Evolutionary conservation across 1,140 invertebrate genomes (phyloP).

Genomic region (Babylonia areolata): DNA sequence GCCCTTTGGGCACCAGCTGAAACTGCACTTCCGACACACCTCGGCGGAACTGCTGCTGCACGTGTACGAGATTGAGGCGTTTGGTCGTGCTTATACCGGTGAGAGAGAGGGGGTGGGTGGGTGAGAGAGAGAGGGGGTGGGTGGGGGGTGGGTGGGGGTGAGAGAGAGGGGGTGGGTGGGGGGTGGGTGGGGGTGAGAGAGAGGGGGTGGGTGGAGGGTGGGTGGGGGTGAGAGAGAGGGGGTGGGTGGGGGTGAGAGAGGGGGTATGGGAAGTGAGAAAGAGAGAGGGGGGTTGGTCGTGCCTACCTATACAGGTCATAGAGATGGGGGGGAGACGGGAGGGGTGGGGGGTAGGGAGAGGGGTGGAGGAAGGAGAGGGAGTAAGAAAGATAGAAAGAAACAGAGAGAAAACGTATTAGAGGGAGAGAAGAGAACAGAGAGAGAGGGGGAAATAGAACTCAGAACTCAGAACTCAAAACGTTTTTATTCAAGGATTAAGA

Average conservation of each 20-base stretch:
- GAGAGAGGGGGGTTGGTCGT: not conserved
- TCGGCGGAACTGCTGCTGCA: not conserved
- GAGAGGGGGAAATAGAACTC: too few relatives aligned
- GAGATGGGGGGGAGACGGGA: not conserved
- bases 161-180: not conserved
- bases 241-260: too few relatives aligned
- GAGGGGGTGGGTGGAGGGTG: not conserved
- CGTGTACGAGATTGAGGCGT: not conserved
- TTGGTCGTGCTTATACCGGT: not conserved
- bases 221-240: not conserved
- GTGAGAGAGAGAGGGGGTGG: not conserved
- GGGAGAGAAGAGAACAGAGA: too few relatives aligned
- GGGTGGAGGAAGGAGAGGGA: not conserved
- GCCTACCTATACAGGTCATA: too few relatives aligned
- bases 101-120: not conserved
- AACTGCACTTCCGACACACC: not conserved
- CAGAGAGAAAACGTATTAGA: not conserved
- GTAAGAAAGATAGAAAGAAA: not conserved
- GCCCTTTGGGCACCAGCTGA: constrained; percentile 4
- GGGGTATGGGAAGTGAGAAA: too few relatives aligned
- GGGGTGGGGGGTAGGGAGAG: not conserved
- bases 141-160: not conserved
- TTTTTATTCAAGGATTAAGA: too few relatives aligned
- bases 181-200: not conserved
- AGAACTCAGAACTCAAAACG: too few relatives aligned